Evolutionary conservation across 1,140 invertebrate species (phyloP), one percentile per base, ranked within the genome.

Genomic region (Tetragnatha versicolor): DNA sequence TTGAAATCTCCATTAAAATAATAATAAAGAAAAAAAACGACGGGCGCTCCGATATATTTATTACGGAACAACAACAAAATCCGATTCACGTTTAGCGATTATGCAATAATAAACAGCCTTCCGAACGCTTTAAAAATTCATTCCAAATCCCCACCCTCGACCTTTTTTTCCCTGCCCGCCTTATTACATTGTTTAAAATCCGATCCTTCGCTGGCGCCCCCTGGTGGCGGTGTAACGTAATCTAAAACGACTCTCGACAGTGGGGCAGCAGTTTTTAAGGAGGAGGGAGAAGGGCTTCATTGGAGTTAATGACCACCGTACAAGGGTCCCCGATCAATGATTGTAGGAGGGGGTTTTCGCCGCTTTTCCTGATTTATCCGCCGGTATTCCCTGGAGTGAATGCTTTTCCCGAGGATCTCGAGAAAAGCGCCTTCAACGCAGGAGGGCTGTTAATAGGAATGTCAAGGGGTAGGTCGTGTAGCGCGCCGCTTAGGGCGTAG

Each of bases 401-500:
- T 51, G 73, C 60, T 63, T 77, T 77, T 65, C 60, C 53, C 2
- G 33, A 27, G 66, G 73, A 65, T 77, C 61, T 77, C 47, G 31
- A 66, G 73, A 55, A 77, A 77, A 65, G 70, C 55, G 39, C 51
- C 69, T 73, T 58, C 39, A 73, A 61, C 55, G 61, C 70, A 42
- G 70, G 60, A 77, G 47, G 73, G 60, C 47, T 37, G 60, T 77
- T 77, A 77, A 77, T 77, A 77, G 73, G 61, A 77, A 77, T 66
- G 70, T 61, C 53, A 61, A 61, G 70, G 70, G 70, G 39, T 61
- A 33, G 70, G 14, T 10, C 70, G 49, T 37, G 53, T 29, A 31
- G n/a, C 47, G 70, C 70, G 39, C 37, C n/a, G 17, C 22, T 25
- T 42, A 35, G 31, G 22, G 3, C n/a, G 39, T 66, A 66, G 63